Conservation (phyloP, 2,797 vertebrate species). For the Natrix natrix region DNA sequence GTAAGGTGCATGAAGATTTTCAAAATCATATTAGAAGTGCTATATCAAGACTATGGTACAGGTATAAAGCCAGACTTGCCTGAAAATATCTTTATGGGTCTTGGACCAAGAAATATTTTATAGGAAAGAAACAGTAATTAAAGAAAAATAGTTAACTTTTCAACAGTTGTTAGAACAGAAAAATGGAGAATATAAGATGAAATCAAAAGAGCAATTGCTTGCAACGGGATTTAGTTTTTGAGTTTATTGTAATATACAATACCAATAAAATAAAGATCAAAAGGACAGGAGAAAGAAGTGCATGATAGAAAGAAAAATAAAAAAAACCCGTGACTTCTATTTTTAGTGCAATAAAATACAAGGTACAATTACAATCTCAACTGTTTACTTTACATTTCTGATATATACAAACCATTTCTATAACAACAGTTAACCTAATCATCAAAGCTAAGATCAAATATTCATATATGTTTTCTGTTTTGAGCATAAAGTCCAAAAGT, state of each 20-base stretch:
- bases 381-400: background rate
- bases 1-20: background rate
- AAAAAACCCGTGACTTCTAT: background rate
- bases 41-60: background rate
- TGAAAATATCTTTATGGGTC: background rate
- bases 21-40: background rate
- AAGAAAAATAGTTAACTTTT: background rate
- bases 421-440: background rate
- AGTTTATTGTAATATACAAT: background rate
- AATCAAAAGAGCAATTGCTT: background rate
- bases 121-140: background rate
- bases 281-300: background rate
- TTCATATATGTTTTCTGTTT: background rate
- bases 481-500: background rate
- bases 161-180: background rate
- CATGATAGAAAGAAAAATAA: background rate
- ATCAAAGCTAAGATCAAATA: background rate
- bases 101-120: background rate
- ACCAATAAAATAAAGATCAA: background rate
- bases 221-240: background rate
- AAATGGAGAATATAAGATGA: background rate
- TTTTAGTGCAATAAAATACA: background rate
- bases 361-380: background rate
- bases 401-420: background rate
- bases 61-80: background rate